These are phyloP conservation scores for Hippasteria phrygiana DNA, from an alignment of 53 echinoderm and acorn worm species.

Conservation along the genomic window DNA sequence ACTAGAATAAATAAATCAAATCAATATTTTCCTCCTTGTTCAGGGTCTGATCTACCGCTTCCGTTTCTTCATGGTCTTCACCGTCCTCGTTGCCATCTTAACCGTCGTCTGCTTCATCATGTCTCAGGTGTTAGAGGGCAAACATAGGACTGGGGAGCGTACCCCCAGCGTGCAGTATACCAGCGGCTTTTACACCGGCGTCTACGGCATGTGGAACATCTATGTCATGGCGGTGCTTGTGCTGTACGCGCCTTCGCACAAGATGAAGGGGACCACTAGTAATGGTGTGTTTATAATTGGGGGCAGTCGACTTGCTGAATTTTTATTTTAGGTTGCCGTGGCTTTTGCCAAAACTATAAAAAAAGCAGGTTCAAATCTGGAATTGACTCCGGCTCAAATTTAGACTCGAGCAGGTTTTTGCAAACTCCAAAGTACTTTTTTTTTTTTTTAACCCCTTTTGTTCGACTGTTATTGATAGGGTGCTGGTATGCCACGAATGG, in stretches of 20 bases:
- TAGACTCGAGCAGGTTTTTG: too few species aligned
- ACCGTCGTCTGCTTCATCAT: slow-evolving; percentile 97
- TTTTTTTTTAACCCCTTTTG: too few species aligned
- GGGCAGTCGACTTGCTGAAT: too few species aligned
- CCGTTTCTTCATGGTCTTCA: slow-evolving; percentile 99
- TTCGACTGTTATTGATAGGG: too few species aligned
- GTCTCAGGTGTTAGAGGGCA: slow-evolving; percentile 93
- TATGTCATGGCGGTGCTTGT: slow-evolving; percentile 93
- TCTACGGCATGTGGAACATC: slow-evolving; percentile 99
- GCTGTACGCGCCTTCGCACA: slow-evolving; percentile 97
- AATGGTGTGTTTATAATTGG: slow-evolving; percentile 55
- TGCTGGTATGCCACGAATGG: too few species aligned
- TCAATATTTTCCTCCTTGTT: not conserved
- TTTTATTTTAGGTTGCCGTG: too few species aligned
- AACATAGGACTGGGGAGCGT: slow-evolving; percentile 79
- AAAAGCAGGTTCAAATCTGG: too few species aligned
- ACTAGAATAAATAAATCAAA: too few species aligned
- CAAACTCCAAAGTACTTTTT: too few species aligned
- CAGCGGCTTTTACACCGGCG: slow-evolving; percentile 98
- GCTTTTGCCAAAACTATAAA: too few species aligned
- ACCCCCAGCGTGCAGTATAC: slow-evolving; percentile 79
- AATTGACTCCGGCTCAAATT: too few species aligned
- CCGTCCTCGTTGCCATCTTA: slow-evolving; percentile 85
- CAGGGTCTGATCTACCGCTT: slow-evolving; percentile 97
- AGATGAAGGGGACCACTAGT: slow-evolving; percentile 65